Conservation (phyloP, 2,888 invertebrate species). For the Apodemia mormo region DNA sequence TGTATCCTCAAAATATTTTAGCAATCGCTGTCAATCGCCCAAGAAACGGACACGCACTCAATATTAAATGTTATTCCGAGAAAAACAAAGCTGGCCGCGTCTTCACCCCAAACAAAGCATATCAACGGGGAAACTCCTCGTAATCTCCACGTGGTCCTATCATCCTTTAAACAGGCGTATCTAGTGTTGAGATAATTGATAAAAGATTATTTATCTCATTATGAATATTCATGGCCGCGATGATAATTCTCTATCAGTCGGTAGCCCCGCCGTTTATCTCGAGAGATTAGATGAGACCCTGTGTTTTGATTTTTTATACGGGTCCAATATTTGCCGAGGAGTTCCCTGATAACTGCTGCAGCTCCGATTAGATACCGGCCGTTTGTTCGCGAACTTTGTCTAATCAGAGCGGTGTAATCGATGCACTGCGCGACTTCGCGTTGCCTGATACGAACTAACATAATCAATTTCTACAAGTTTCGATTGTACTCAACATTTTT, state of each 20-base stretch:
- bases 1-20: no score
- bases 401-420: slow-evolving; percentile 49
- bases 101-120: slow-evolving; percentile 12
- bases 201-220: slow-evolving; percentile 82
- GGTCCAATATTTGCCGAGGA: slow-evolving; percentile 79
- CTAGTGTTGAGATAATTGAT: slow-evolving; percentile 78
- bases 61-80: no score
- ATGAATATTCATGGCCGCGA: slow-evolving; percentile 77
- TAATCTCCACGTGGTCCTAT: slow-evolving; percentile 71
- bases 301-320: slow-evolving; percentile 79
- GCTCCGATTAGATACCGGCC: slow-evolving; percentile 70
- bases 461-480: slow-evolving; percentile 33
- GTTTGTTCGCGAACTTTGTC: slow-evolving; percentile 39
- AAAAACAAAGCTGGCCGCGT: not conserved
- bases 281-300: slow-evolving; percentile 80
- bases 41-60: no score
- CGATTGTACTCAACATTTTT: not conserved
- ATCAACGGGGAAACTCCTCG: slow-evolving; percentile 63
- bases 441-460: slow-evolving; percentile 22
- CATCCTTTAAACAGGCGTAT: slow-evolving; percentile 80
- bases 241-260: slow-evolving; percentile 81
- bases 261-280: slow-evolving; percentile 79
- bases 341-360: slow-evolving; percentile 74
- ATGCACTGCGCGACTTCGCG: slow-evolving; percentile 40
- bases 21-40: no score